Conservation (phyloP, 2,888 invertebrate species). For the Diarsia dahlii region DNA sequence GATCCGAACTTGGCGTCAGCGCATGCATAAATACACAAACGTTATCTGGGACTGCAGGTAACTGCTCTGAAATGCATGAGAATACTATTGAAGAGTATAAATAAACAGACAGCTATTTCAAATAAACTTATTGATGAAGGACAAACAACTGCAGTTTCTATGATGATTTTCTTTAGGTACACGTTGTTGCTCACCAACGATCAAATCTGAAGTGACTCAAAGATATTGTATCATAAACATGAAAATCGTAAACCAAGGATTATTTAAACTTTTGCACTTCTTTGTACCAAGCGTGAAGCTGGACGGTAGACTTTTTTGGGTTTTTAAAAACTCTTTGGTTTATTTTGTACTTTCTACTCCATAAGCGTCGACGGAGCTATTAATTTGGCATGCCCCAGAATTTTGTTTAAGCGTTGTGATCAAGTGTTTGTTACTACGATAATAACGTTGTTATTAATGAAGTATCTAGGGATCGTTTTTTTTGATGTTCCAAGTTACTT, state of each 20-base stretch:
- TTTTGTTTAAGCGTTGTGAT: conserved; percentile 27
- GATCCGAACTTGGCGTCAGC: background rate
- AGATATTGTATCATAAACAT: background rate
- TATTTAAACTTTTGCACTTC: conserved; percentile 44
- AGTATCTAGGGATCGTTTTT: conserved; percentile 3
- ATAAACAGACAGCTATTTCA: conserved; percentile 14
- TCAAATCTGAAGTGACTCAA: background rate
- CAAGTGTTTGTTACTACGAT: conserved; percentile 28
- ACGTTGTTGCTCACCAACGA: background rate
- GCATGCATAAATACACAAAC: background rate
- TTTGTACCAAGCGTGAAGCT: conserved; percentile 64
- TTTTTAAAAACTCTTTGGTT: conserved; percentile 57
- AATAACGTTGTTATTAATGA: conserved; percentile 27
- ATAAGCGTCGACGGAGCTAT: conserved; percentile 48
- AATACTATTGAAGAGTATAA: conserved; percentile 12
- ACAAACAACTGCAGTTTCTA: conserved; percentile 10
- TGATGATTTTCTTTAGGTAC: conserved; percentile 11
- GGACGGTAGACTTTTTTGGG: conserved; percentile 52
- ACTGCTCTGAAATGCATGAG: background rate
- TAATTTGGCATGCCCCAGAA: conserved; percentile 42
- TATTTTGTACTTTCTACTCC: conserved; percentile 55
- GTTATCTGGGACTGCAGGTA: conserved; percentile 22
- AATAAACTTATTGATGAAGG: conserved; percentile 20
- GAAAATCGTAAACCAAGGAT: conserved; percentile 21
- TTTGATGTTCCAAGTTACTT: background rate